These are phyloP conservation scores for Anas capensis DNA, from an alignment of 2,797 vertebrate genomes.

Conservation along the genomic window DNA sequence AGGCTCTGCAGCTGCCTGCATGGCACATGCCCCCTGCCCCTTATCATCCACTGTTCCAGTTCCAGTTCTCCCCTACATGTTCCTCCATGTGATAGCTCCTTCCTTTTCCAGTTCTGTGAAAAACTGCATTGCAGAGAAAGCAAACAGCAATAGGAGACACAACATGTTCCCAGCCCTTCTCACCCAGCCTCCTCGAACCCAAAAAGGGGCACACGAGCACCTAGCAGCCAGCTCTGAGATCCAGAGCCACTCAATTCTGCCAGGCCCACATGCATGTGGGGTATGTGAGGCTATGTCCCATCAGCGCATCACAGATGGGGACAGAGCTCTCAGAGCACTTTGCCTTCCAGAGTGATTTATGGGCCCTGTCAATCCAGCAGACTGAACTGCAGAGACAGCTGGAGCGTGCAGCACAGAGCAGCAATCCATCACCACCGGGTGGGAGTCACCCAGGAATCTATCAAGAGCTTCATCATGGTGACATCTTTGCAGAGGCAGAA, in stretches of 20 bases:
- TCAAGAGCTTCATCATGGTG: slow-evolving; percentile 29
- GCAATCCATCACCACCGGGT: slow-evolving; percentile 36
- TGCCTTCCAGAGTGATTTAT: slow-evolving; percentile 72
- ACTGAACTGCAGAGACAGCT: slow-evolving; percentile 34
- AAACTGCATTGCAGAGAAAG: neutral
- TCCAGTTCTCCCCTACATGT: neutral
- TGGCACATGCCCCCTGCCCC: neutral
- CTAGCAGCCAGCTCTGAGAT: neutral
- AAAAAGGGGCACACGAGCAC: neutral
- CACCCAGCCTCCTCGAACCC: neutral
- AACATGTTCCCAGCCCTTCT: neutral
- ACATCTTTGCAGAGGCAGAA: neutral
- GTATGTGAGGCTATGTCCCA: neutral
- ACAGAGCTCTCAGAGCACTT: neutral
- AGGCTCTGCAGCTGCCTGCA: neutral
- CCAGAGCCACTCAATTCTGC: neutral
- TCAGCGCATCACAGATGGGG: neutral
- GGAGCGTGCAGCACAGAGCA: slow-evolving; percentile 7
- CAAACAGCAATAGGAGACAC: neutral
- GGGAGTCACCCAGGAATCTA: slow-evolving; percentile 46
- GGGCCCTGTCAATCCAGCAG: slow-evolving; percentile 58
- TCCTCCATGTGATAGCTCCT: neutral
- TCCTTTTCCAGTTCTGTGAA: neutral
- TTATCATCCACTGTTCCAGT: neutral
- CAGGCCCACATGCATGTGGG: neutral